Conservation (phyloP, 2,888 invertebrate genomes). For the Cheilosia impressa region DNA sequence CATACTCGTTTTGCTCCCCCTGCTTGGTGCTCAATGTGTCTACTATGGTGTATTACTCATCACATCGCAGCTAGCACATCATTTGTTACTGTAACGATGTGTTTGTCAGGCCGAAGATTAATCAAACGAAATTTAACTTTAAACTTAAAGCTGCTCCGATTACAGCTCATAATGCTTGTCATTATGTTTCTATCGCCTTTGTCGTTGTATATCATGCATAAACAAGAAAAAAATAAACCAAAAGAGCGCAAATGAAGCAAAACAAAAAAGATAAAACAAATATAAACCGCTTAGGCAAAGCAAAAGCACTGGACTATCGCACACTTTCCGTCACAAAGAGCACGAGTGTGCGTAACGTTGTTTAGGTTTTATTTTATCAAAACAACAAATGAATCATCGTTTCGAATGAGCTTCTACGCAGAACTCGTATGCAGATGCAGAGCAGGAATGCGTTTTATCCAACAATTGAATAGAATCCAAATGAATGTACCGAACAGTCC, state of each 20-base stretch:
- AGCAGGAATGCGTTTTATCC: background rate
- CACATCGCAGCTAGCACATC: background rate
- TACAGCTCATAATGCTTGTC: constrained; percentile 19
- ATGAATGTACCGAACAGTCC: background rate
- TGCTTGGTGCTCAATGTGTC: background rate
- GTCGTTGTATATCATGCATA: background rate
- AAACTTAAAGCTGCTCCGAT: constrained; percentile 23
- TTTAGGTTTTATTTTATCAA: constrained; percentile 32
- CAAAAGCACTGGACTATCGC: constrained; percentile 11
- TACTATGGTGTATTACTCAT: constrained; percentile 20
- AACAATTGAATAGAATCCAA: constrained; percentile 20
- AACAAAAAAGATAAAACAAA: constrained; percentile 7
- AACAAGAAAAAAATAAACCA: constrained; percentile 26
- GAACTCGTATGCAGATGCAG: background rate
- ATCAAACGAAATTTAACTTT: background rate
- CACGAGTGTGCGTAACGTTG: background rate
- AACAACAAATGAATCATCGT: constrained; percentile 64
- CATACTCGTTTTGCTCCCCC: background rate
- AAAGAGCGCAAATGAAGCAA: constrained; percentile 15
- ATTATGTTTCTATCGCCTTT: constrained; percentile 10
- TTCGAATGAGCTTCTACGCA: constrained; percentile 11
- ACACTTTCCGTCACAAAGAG: background rate
- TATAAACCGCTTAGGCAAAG: constrained; percentile 19
- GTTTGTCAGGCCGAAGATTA: constrained; percentile 32
- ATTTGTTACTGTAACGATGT: constrained; percentile 23